Conservation (phyloP, 2,797 vertebrate species). For the Galagoides demidoff region DNA sequence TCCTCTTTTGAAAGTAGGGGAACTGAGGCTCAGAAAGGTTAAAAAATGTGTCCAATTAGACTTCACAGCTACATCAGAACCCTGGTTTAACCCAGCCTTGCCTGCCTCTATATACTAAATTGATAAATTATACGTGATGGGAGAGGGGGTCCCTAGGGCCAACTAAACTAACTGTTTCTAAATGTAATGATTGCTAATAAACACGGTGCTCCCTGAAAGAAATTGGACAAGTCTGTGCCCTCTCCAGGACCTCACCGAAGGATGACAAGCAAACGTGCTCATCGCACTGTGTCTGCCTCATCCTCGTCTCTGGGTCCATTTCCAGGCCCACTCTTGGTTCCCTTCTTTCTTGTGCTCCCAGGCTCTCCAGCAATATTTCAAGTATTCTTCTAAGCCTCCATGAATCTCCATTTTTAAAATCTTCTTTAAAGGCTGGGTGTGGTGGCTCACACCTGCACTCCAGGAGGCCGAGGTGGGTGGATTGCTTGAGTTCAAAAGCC, state of each 20-base stretch:
- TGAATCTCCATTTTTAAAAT: not conserved
- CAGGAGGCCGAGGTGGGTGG: no score
- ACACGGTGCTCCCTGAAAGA: rapidly evolving
- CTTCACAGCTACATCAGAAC: not conserved
- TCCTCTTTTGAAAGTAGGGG: constrained; percentile 29
- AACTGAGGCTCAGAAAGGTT: not conserved
- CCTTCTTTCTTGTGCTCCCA: not conserved
- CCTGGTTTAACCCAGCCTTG: not conserved
- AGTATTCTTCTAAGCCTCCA: not conserved
- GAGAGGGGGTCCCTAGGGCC: not conserved
- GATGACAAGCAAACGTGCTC: not conserved
- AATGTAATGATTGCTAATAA: not conserved
- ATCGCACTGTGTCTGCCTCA: not conserved
- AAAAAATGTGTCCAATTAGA: not conserved
- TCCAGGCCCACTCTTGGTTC: not conserved
- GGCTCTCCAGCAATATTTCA: not conserved
- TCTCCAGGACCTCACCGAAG: not conserved
- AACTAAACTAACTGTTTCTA: not conserved
- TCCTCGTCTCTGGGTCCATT: not conserved
- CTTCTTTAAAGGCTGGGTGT: not conserved
- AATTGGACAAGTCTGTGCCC: no score
- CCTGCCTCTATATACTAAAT: not conserved
- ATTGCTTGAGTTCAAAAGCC: no score
- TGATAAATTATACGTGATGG: not conserved
- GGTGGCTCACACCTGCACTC: not conserved